Percentiles rank a stretch among this genome's conserved stretches.
Conservation (phyloP, 2,113 vertebrate species). For the Caracal caracal region DNA sequence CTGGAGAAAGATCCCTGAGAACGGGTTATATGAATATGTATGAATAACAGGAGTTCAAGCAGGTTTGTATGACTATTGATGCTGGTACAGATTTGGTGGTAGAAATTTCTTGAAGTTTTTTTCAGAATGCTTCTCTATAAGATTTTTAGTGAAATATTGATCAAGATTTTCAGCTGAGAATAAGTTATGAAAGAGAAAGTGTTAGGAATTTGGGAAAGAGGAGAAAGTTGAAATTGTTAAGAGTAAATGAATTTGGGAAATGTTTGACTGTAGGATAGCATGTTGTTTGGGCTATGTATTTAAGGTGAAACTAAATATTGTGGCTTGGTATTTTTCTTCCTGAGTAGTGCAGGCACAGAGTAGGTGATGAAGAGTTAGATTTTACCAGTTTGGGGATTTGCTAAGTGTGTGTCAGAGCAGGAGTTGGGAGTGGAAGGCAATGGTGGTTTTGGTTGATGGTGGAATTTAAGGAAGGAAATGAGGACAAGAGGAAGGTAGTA, state of each 20-base stretch:
- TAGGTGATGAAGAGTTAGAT: slow-evolving; percentile 1
- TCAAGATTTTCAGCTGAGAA: background rate
- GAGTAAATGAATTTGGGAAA: background rate
- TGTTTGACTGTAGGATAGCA: background rate
- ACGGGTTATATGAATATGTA: background rate
- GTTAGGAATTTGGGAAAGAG: background rate
- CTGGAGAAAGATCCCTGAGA: background rate
- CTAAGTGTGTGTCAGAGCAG: background rate
- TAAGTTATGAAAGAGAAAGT: background rate
- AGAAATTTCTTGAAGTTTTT: background rate
- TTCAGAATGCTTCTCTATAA: background rate
- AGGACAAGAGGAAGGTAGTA: background rate
- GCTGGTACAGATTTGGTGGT: background rate
- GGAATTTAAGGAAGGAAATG: background rate
- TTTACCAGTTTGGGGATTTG: slow-evolving; percentile 28
- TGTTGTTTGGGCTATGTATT: background rate
- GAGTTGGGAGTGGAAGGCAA: background rate
- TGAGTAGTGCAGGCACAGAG: background rate
- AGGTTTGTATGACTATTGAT: background rate
- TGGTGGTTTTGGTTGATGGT: background rate
- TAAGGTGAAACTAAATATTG: background rate
- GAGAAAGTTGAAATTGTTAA: background rate
- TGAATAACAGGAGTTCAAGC: background rate
- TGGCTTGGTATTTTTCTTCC: slow-evolving; percentile 10
- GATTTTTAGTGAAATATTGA: slow-evolving; percentile 19